A percentile compares a stretch with the other conserved stretches of the same genome.
Evolutionary conservation across 2,888 invertebrate species (phyloP).

Genomic region (Aromia moschata): DNA sequence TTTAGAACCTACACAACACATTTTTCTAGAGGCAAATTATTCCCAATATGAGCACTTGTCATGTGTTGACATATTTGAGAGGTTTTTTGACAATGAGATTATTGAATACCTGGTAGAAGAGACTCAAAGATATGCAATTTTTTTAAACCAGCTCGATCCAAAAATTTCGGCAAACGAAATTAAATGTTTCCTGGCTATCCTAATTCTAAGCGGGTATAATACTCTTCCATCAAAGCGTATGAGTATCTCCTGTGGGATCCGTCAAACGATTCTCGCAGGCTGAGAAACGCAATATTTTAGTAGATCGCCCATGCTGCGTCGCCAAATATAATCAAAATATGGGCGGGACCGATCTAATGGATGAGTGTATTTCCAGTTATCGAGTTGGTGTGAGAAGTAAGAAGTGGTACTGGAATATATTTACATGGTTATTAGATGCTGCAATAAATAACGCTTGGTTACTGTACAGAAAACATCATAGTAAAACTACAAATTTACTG

Average conservation of each 20-base stretch:
- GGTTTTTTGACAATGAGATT: no score
- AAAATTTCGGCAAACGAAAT: no score
- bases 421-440: slow-evolving; percentile 4
- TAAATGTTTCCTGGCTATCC: no score
- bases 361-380: slow-evolving; percentile 2
- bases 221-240: no score
- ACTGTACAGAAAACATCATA: slow-evolving; percentile 10
- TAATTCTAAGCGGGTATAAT: no score
- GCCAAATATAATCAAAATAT: slow-evolving; percentile 43
- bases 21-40: no score
- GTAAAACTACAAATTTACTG: slow-evolving; percentile 1
- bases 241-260: slow-evolving; percentile 15
- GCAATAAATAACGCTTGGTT: slow-evolving; percentile 12
- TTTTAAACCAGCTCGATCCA: no score
- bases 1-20: no score
- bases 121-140: no score
- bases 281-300: slow-evolving; percentile 36
- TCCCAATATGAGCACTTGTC: no score
- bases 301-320: slow-evolving; percentile 36
- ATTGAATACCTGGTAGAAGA: no score
- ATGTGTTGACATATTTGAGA: no score
- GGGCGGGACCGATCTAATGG: slow-evolving; percentile 25
- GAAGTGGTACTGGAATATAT: slow-evolving; percentile 9
- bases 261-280: slow-evolving; percentile 35
- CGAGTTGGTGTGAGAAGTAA: not conserved